Conservation (phyloP, 2,888 invertebrate genomes). For the Drosophila infuscata region DNA sequence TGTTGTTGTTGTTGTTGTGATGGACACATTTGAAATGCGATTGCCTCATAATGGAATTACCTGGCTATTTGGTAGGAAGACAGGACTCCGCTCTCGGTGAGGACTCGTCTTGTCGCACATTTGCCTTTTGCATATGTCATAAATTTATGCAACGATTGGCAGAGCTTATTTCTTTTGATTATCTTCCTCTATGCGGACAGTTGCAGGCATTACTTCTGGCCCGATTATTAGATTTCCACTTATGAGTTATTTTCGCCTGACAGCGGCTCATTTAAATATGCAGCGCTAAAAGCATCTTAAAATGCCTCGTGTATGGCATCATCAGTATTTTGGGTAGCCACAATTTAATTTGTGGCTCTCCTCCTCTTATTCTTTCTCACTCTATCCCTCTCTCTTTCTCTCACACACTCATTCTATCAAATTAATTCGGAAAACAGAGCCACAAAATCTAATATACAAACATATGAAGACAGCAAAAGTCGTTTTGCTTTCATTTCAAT, state of each 20-base stretch:
- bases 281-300: conserved; percentile 46
- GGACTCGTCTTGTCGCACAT: conserved; percentile 12
- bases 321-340: conserved; percentile 10
- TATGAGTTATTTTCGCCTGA: conserved; percentile 48
- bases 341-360: conserved; percentile 59
- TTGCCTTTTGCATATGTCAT: conserved; percentile 62
- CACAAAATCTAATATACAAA: conserved; percentile 19
- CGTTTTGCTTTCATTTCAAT: conserved; percentile 36
- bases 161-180: conserved; percentile 72
- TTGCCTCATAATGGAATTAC: conserved; percentile 71
- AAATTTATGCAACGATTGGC: conserved; percentile 73
- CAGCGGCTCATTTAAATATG: conserved; percentile 45
- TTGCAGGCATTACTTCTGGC: conserved; percentile 25
- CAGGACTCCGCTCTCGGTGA: conserved; percentile 2
- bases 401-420: conserved; percentile 45
- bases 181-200: conserved; percentile 6
- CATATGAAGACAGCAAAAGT: conserved; percentile 17
- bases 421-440: conserved; percentile 37
- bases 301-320: conserved; percentile 13
- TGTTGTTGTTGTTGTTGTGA: conserved; percentile 26
- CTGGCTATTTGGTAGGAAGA: conserved; percentile 28
- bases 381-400: conserved; percentile 14
- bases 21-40: conserved; percentile 56
- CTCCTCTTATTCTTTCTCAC: neutral
- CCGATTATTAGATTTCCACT: conserved; percentile 62